These are phyloP conservation scores for Porites australiensis DNA, from an alignment of 64 coral and sea anemone species.

Conservation along the genomic window DNA sequence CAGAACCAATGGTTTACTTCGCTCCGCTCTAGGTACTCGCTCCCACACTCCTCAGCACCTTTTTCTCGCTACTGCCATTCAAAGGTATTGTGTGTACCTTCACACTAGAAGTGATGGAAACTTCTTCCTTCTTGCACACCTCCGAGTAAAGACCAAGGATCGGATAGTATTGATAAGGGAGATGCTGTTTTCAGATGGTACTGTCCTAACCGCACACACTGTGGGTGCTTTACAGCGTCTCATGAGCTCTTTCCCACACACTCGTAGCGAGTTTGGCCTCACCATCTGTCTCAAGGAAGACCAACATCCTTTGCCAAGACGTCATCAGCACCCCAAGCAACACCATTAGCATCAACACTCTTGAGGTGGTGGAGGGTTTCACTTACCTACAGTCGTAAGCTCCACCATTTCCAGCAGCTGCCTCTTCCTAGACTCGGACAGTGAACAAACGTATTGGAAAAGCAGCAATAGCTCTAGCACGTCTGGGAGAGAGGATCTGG, in stretches of 20 bases:
- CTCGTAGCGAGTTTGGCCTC: neutral
- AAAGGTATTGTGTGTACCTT: no score
- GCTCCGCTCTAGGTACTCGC: no score
- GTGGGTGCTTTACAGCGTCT: no score
- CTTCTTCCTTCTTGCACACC: no score
- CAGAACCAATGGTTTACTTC: no score
- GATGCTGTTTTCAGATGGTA: no score
- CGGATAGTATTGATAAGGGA: no score
- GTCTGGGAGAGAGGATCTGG: neutral
- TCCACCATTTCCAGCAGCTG: neutral
- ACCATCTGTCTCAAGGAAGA: constrained; percentile 49
- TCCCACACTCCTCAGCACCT: no score
- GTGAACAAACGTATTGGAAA: neutral
- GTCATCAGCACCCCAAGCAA: neutral
- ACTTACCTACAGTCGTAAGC: neutral
- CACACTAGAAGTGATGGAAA: no score
- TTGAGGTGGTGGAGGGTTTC: neutral
- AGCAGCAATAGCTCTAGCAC: neutral
- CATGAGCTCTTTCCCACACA: neutral
- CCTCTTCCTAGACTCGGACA: neutral
- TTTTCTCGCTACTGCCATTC: no score
- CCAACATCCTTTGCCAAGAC: constrained; percentile 10
- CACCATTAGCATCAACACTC: neutral
- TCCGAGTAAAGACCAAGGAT: no score
- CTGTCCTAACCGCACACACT: no score